Percentiles rank a stretch among this genome's conserved stretches.
Evolutionary conservation across 2,797 vertebrate genomes (phyloP).

Genomic region (Parauchenoglanis ngamensis): DNA sequence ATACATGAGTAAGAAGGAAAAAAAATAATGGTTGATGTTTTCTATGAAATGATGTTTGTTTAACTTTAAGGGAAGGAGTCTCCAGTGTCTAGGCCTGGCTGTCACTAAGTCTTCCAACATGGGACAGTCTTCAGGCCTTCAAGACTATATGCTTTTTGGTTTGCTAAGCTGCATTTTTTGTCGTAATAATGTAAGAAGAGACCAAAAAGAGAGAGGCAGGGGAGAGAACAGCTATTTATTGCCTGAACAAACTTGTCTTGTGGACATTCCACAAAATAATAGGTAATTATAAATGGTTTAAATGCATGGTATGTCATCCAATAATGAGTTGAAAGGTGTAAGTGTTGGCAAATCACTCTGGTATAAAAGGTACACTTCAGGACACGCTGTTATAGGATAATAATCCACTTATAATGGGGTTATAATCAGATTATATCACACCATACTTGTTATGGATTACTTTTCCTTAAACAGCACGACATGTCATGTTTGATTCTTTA

Average conservation of each 20-base stretch:
- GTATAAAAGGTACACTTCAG: background rate
- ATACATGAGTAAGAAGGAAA: background rate
- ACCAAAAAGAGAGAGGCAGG: background rate
- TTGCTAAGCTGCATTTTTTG: background rate
- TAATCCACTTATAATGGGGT: background rate
- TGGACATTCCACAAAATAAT: background rate
- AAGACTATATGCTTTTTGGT: background rate
- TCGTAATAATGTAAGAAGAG: background rate
- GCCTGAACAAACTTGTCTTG: background rate
- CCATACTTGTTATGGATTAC: background rate
- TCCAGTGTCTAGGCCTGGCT: background rate
- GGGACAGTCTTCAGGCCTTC: background rate
- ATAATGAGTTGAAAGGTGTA: background rate
- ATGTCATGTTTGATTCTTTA: background rate
- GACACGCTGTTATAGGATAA: background rate
- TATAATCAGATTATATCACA: background rate
- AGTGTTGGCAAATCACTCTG: background rate
- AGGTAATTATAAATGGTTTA: background rate
- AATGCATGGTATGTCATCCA: background rate
- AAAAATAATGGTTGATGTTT: background rate
- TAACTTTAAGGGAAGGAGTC: background rate
- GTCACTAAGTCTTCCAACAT: background rate
- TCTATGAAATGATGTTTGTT: background rate
- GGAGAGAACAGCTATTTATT: background rate
- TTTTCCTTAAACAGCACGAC: background rate